Conservation (phyloP, 2,888 invertebrate genomes). For the Seira musarum region DNA sequence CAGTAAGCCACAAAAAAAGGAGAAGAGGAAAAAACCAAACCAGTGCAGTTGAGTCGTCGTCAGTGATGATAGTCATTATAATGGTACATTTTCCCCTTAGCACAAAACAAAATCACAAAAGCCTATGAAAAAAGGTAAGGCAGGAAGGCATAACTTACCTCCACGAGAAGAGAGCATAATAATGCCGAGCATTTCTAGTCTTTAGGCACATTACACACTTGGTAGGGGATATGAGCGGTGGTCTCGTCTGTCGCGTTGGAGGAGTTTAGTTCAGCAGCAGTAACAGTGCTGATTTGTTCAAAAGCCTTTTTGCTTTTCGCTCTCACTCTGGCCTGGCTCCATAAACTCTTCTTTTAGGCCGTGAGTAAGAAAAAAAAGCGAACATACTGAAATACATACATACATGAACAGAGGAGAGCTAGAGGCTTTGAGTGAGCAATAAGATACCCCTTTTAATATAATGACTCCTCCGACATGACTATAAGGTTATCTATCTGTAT, state of each 20-base stretch:
- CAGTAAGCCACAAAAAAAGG: neutral
- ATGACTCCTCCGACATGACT: too few relatives aligned
- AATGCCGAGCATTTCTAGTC: neutral
- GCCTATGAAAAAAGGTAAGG: neutral
- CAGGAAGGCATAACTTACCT: neutral
- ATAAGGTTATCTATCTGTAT: neutral
- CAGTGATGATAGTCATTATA: too few relatives aligned
- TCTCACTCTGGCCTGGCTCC: neutral
- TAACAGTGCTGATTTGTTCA: neutral
- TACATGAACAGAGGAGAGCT: neutral
- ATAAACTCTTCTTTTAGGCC: too few relatives aligned
- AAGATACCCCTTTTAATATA: too few relatives aligned
- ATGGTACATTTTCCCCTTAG: neutral
- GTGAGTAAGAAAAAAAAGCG: neutral
- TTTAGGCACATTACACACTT: neutral
- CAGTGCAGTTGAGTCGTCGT: too few relatives aligned
- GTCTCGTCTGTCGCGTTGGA: neutral
- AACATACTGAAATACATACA: neutral
- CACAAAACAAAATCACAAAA: too few relatives aligned
- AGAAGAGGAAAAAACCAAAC: neutral
- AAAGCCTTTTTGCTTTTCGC: neutral
- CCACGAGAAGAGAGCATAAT: neutral
- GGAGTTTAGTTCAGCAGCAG: neutral
- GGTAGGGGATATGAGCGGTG: neutral
- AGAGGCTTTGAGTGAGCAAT: too few relatives aligned